Evolutionary conservation across 2,888 invertebrate species (phyloP), one percentile per base, ranked within the genome.

Genomic region (Melieria picta): DNA sequence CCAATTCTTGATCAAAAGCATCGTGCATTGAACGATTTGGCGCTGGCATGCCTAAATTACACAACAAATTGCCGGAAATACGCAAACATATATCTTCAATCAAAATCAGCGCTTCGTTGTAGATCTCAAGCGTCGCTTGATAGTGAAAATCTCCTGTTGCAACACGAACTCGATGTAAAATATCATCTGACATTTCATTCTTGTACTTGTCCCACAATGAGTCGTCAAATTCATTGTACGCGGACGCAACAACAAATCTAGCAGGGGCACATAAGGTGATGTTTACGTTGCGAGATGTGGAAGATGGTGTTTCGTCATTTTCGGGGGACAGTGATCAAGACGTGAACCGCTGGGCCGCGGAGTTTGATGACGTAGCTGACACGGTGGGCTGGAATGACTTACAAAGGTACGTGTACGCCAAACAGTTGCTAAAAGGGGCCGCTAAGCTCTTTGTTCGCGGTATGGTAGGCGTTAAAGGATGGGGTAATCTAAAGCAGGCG

Each of bases 391-490:
- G 71, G 74, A 67, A 71, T 46, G 30, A 47, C 3, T 62, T 73
- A n/a, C 46, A 61, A 61, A 61, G 13, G 13, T 61, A 45, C 45
- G 61, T 61, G 45, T 63, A 63, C 16, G 63, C 63, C 6, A 63
- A 63, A 48, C 63, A 47, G 48, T n/a, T 52, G 48, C 7, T 65
- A 16, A 55, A 50, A 11, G 55, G 55, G 4, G 48, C 63, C 47
- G 63, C 63, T n/a, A 71, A n/a, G 65, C 65, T 75, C 11, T 74
- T 72, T 57, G 52, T 70, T 30, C 52, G 72, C 5, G 43, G 74
- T 48, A 63, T 69, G 45, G 5, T 45, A 3, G 70, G 65, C 4
- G 13, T 50, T 48, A 46, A 45, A 13, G 60, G 65, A 3, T 70
- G 70, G 64, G 30, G 10, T 48, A 63, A 16, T 4, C 69, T 55